Percentiles rank a stretch among this genome's conserved stretches.
phyloP scores from a whole-genome alignment of 2,888 invertebrate genomes.

The Dolichopus griseipennis region DNA sequence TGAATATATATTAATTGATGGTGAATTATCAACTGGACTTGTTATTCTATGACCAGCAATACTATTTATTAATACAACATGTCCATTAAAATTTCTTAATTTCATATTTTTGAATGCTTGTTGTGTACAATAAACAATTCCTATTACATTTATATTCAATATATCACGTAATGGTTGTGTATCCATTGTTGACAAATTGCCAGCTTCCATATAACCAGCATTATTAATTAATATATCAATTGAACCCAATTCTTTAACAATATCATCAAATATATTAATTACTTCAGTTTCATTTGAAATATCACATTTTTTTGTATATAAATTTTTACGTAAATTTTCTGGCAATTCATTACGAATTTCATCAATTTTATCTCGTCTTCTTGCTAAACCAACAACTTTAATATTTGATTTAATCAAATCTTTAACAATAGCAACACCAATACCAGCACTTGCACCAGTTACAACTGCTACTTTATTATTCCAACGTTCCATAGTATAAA shows the following conservation, averaged over 20 bases:
- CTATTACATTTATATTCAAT: constrained; percentile 36
- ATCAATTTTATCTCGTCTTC: constrained; percentile 44
- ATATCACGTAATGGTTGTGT: constrained; percentile 21
- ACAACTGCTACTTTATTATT: constrained; percentile 52
- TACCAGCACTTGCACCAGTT: constrained; percentile 56
- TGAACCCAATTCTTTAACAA: constrained; percentile 46
- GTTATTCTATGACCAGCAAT: constrained; percentile 33
- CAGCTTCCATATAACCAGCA: constrained; percentile 43
- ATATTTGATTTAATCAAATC: constrained; percentile 46
- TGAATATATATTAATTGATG: constrained; percentile 35
- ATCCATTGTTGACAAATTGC: constrained; percentile 29
- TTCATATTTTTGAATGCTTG: constrained; percentile 47
- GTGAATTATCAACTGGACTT: constrained; percentile 22
- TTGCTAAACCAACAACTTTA: constrained; percentile 48
- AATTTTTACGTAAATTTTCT: constrained; percentile 25
- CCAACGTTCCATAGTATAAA: constrained; percentile 49
- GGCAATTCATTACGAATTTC: constrained; percentile 28
- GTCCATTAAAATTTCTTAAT: constrained; percentile 42
- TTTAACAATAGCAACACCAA: constrained; percentile 46
- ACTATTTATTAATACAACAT: constrained; percentile 45
- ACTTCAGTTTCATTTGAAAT: constrained; percentile 47
- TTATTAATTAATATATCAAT: constrained; percentile 53
- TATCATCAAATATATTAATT: constrained; percentile 44
- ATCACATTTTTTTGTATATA: constrained; percentile 37
- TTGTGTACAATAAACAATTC: constrained; percentile 44